A percentile compares a stretch with the other conserved stretches of the same genome.
phyloP scores from a whole-genome alignment of 2,113 vertebrate species.

The Coturnix japonica region DNA sequence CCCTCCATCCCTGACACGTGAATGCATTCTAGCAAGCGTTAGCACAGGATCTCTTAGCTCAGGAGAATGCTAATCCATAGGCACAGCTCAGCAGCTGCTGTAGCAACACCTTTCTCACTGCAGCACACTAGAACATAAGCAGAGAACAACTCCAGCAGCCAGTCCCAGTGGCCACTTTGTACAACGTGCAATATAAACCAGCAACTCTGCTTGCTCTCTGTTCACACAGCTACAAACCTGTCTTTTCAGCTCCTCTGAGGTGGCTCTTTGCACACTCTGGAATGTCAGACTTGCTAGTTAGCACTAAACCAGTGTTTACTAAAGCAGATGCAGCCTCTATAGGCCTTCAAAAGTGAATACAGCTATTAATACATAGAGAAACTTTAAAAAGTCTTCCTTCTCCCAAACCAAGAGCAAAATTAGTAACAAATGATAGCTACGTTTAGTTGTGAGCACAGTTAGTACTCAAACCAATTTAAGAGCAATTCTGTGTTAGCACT shows the following conservation, averaged over 20 bases:
- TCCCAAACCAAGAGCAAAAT: not conserved
- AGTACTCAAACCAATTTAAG: not conserved
- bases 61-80: not conserved
- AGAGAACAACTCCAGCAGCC: not conserved
- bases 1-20: not conserved
- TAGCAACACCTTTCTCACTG: not conserved
- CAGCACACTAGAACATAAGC: not conserved
- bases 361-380: not conserved
- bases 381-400: not conserved
- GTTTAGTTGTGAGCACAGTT: not conserved
- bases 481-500: not conserved
- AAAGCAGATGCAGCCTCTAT: not conserved
- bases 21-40: not conserved
- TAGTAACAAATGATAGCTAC: not conserved
- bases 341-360: not conserved
- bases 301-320: not conserved
- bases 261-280: not conserved
- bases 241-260: not conserved
- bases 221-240: not conserved
- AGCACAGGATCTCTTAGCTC: not conserved
- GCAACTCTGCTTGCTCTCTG: not conserved
- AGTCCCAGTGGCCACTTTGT: not conserved
- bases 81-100: not conserved
- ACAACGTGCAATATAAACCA: not conserved
- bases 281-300: not conserved